Base-by-base conservation (phyloP, 2,797 vertebrate species). In the Myotis myotis region DNA sequence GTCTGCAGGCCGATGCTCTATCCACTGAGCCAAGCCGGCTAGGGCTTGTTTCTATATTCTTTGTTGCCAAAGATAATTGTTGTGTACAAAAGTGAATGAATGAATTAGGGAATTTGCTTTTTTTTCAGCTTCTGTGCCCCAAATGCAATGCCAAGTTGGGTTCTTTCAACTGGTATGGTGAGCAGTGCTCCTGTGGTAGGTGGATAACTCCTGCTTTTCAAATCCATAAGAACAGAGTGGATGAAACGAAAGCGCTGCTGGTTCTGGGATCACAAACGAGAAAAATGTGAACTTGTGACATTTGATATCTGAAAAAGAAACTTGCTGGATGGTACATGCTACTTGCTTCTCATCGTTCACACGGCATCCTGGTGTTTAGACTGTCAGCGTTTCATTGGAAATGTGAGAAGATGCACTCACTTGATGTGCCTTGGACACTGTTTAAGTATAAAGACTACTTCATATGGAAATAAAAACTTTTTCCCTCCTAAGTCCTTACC, bases 201-300 rank as follows among this genome's bases (percentile, higher is more conserved):
- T 99, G 99, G 99, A 98, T 99, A 93, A 99, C 99, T 0, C 99
- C 99, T 0, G 99, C 99, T 89, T 99, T 99, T 97, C 99, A 99
- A 98, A 98, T 99, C 89, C 99, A 99, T 96, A 99, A 98, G 96
- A 99, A 99, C 83, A 97, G 99, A 94, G 99, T 99, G 98, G 99
- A 99, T 76, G 99, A 99, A 97, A 99, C 98, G 94, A 99, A 98
- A 96, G 96, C 47, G 0, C 94, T 99, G 78, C 97, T 95, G 2
- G n/a, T 89, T 30, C 87, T 90, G 47, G 96, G 95, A 79, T 91
- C 97, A 64, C 98, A 97, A 55, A 70, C 87, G 95, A 94, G 94
- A 62, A 97, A 95, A 96, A 92, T 74, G 6, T 97, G 97, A 98
- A 70, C 25, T 90, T 1, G 17, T 0, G 0, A 11, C 51, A 6